A percentile compares a stretch with the other conserved stretches of the same genome.
phyloP scores from a whole-genome alignment of 30 jellyfish, hydroid and myxozoan genomes.

The Sanderia malayensis region DNA sequence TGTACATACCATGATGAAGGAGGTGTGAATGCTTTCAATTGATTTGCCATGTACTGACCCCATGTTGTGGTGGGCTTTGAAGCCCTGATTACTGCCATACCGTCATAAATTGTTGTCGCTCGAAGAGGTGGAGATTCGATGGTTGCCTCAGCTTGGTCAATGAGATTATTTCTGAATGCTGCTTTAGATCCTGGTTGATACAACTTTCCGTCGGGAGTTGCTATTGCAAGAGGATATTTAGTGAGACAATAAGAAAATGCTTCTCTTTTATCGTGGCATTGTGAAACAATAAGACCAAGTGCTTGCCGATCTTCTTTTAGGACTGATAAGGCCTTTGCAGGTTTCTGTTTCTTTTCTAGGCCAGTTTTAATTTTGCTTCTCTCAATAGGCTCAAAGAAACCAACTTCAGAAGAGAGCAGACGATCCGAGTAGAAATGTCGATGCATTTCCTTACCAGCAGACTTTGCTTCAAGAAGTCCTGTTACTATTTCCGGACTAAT shows the following conservation, averaged over 20 bases:
- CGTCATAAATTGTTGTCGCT: neutral
- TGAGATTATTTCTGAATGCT: neutral
- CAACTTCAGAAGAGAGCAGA: neutral
- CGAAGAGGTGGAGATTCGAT: neutral
- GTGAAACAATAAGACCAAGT: constrained; percentile 10
- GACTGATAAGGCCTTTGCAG: neutral
- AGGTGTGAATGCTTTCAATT: neutral
- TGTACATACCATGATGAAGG: neutral
- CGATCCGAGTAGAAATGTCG: neutral
- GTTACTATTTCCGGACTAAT: neutral
- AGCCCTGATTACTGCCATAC: neutral
- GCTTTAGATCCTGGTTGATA: constrained; percentile 16
- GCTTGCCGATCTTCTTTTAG: constrained; percentile 40
- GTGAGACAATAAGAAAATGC: neutral
- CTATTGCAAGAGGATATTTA: neutral
- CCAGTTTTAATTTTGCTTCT: neutral
- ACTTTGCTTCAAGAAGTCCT: neutral
- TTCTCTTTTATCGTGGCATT: constrained; percentile 12
- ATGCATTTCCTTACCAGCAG: neutral
- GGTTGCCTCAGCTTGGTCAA: constrained; percentile 3
- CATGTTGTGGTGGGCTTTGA: neutral
- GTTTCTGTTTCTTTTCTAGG: neutral
- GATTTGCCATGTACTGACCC: constrained; percentile 5
- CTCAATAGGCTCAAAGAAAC: neutral
- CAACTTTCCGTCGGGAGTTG: neutral